Evolutionary conservation across 2,888 invertebrate species (phyloP), one percentile per base, ranked within the genome.

Genomic region (Prosopocoilus inquinatus): DNA sequence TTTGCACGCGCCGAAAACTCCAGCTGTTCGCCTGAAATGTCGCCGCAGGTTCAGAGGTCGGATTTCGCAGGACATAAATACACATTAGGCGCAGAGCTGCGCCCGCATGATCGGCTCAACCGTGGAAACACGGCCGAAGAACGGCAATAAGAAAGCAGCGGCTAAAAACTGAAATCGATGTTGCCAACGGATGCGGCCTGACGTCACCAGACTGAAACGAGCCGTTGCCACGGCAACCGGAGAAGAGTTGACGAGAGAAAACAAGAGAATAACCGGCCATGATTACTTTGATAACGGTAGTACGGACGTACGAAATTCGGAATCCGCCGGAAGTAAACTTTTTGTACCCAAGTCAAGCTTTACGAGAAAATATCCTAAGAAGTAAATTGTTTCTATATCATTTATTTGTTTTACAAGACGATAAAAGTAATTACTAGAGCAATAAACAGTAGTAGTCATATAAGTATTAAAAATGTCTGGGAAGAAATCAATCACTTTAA

Each of bases 121-220:
- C 41, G 41, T 41, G n/a, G 41, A 41, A 41, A 41, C 20, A 28
- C 12, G 41, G 41, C 12, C 15, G 41, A 38, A 13, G 11, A 12
- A 13, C 38, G 38, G 38, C 11, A 38, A 38, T 38, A 39, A 49
- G 49, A 39, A 28, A 49, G 49, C 11, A 11, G 38, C 49, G 33
- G 53, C 57, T 57, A 69, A 71, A 70, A 70, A 68, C 67, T 66
- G 64, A 64, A 72, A 71, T 72, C 72, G 69, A 72, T 71, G 71
- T 67, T 64, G 67, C 63, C 66, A 65, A 61, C 65, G 65, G 66
- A 66, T 66, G 65, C 66, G 60, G 66, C 63, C 58, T 69, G 70
- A 70, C 70, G 68, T 69, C 70, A 70, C 69, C 66, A 64, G 70
- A 69, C 70, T 70, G 67, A 70, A 69, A 68, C 69, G 65, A 68